Conservation (phyloP, 2,888 invertebrate genomes). For the Drosophila nr. perissopoda region DNA sequence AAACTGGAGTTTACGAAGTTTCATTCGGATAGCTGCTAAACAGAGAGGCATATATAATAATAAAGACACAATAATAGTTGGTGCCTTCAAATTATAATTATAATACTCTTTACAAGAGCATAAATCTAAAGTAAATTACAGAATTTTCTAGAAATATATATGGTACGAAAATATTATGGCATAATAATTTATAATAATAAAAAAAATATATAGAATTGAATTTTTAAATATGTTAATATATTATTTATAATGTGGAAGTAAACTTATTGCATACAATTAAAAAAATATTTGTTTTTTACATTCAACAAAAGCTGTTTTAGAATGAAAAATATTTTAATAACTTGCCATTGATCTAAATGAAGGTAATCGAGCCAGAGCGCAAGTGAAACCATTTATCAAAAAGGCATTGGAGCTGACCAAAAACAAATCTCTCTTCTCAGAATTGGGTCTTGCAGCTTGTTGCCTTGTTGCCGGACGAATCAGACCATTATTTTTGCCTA, state of each 20-base stretch:
- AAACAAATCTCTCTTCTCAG: slow-evolving; percentile 19
- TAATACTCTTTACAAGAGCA: neutral
- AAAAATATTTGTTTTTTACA: neutral
- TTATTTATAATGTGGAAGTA: neutral
- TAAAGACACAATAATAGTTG: neutral
- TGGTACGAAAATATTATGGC: neutral
- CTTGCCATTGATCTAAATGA: neutral
- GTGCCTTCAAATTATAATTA: neutral
- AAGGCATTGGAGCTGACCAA: slow-evolving; percentile 7
- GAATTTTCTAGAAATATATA: neutral
- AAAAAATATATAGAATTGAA: neutral
- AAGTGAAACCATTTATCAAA: slow-evolving; percentile 36
- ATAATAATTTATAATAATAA: neutral
- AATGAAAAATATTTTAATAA: slow-evolving; percentile 1
- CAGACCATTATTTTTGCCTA: slow-evolving; percentile 27
- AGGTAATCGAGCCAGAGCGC: slow-evolving; percentile 1
- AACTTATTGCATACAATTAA: neutral
- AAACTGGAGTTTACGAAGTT: neutral
- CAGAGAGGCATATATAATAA: neutral
- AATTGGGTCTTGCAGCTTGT: slow-evolving; percentile 37
- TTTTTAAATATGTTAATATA: neutral
- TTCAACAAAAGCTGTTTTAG: too few species aligned
- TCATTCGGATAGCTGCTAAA: neutral
- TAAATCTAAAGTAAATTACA: neutral
- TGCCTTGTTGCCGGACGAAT: slow-evolving; percentile 23